Conservation (phyloP, 2,113 vertebrate genomes). For the Elephantulus edwardii region DNA sequence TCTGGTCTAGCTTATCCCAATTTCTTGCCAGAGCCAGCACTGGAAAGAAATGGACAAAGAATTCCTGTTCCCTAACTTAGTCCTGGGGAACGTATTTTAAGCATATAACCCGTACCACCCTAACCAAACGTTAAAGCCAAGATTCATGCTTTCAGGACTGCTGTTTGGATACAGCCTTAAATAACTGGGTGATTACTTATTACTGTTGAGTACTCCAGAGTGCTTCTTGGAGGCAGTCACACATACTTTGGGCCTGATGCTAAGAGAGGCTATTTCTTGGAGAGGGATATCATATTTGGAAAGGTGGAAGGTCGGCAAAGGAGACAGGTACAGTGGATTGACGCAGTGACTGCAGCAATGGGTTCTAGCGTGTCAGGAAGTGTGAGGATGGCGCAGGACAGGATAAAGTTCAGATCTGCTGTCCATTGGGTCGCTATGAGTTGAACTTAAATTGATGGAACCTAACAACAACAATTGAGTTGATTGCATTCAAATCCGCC, state of each 20-base stretch:
- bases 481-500: too few species aligned
- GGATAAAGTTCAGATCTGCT: neutral
- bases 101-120: slow-evolving; percentile 18
- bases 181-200: slow-evolving; percentile 49
- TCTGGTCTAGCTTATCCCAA: slow-evolving; percentile 53
- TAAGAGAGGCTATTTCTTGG: too few species aligned
- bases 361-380: too few species aligned
- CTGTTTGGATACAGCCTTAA: slow-evolving; percentile 49
- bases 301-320: too few species aligned
- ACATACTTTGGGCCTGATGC: too few species aligned
- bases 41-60: slow-evolving; percentile 61
- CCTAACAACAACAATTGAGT: too few species aligned
- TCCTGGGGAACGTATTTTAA: slow-evolving; percentile 59
- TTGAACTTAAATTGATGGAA: too few species aligned
- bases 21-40: slow-evolving; percentile 44
- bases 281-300: too few species aligned
- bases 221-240: too few species aligned
- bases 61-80: slow-evolving; percentile 64
- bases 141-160: neutral
- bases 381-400: neutral
- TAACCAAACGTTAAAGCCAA: slow-evolving; percentile 54
- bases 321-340: too few species aligned
- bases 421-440: too few species aligned
- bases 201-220: neutral
- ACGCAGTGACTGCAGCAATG: too few species aligned